Percentiles rank a stretch among this genome's conserved stretches.
These are phyloP conservation scores for Eumacrocentrus americanus DNA, from an alignment of 2,888 invertebrate species.

Conservation along the genomic window DNA sequence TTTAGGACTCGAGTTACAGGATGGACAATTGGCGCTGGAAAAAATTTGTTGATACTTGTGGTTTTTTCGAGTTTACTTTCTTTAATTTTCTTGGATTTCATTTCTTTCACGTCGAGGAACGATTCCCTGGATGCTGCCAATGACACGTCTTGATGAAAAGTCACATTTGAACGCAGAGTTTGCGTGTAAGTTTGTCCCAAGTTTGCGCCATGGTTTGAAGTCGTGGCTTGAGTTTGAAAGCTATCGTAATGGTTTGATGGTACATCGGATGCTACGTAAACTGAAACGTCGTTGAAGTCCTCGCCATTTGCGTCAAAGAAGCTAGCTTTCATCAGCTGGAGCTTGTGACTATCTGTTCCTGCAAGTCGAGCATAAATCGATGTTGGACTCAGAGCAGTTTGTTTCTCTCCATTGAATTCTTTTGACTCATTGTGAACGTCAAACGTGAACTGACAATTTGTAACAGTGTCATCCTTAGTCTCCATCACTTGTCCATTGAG, in stretches of 20 bases:
- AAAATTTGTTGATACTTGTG: conserved; percentile 35
- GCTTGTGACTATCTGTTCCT: conserved; percentile 70
- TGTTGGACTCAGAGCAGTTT: conserved; percentile 65
- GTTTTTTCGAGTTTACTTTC: conserved; percentile 36
- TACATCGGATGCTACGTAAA: background rate
- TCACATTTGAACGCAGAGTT: conserved; percentile 36
- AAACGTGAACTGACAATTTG: background rate
- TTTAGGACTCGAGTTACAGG: conserved; percentile 62
- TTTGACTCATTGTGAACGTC: conserved; percentile 13
- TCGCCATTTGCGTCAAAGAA: conserved; percentile 65
- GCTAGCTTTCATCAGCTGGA: conserved; percentile 85
- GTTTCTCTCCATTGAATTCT: conserved; percentile 17
- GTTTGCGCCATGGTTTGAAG: too few species aligned
- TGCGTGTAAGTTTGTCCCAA: conserved; percentile 29
- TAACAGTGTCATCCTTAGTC: conserved; percentile 10
- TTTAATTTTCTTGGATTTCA: conserved; percentile 18
- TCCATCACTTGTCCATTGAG: background rate
- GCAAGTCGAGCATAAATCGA: conserved; percentile 69
- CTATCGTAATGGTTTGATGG: background rate
- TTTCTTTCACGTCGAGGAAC: conserved; percentile 16
- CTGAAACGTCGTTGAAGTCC: conserved; percentile 40
- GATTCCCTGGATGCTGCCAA: conserved; percentile 11
- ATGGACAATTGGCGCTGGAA: conserved; percentile 52
- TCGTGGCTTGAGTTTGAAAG: conserved; percentile 5
- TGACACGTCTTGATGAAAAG: conserved; percentile 24